Evolutionary conservation across 2,797 vertebrate species (phyloP), one percentile per base, ranked within the genome.

Genomic region (Dendrocincla tyrannina): DNA sequence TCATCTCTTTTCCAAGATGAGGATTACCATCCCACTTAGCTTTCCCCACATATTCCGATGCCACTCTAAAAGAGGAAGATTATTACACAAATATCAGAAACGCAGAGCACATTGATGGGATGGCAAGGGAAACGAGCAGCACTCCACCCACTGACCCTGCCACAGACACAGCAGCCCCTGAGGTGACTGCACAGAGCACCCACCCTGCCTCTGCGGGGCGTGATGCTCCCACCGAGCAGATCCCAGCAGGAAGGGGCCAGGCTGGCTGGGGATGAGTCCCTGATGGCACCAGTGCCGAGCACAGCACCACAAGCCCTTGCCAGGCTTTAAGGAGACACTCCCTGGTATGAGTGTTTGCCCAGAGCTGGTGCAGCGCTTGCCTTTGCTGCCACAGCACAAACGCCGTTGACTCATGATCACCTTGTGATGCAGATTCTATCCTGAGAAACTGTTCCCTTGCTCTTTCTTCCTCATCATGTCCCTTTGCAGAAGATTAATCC

Each of bases 401-500:
- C 16, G 7, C 32, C 46, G 33, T 5, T 49, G 47, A 12, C 42
- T 62, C 39, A 19, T 1, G n/a, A 52, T 70, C 87, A 49, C 47
- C 14, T 62, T 50, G 55, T 1, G 3, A 83, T 67, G 13, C 81
- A 41, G 59, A 44, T 27, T 33, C 39, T 52, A 64, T 77, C 19
- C 64, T 20, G 44, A 70, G 41, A 68, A 88, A 72, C 50, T 47
- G 28, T 44, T 47, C 41, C 11, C 74, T 58, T 76, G 47, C 23
- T 52, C 7, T 56, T 89, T 63, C 60, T 79, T 83, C 60, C 30
- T 33, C 59, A 67, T 37, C 72, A 58, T 42, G 37, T 28, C 82
- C 70, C 58, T 77, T 39, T 49, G 46, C 41, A 70, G 63, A 85
- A 93, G 77, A 89, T 85, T 73, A 93, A 94, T 81, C 33, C 89